Percentiles rank a stretch among this genome's conserved stretches.
Evolutionary conservation across 2,888 invertebrate species (phyloP).

Genomic region (Cancer borealis): DNA sequence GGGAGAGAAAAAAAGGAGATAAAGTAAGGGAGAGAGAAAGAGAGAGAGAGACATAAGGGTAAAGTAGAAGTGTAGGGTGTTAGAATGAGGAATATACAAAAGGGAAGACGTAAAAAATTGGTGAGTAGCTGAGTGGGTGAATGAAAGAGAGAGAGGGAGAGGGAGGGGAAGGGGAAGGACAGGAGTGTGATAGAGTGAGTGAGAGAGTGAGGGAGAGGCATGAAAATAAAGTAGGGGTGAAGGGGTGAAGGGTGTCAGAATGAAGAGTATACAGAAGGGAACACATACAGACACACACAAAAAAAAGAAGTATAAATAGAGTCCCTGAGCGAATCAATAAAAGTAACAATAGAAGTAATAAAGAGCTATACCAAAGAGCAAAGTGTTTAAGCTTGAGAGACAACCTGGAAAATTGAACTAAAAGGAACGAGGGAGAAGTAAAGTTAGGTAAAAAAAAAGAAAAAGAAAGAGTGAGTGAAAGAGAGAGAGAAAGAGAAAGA

Average conservation of each 20-base stretch:
- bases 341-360: slow-evolving; percentile 14
- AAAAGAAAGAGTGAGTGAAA: neutral
- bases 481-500: neutral
- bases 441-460: neutral
- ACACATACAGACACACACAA: neutral
- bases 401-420: slow-evolving; percentile 32
- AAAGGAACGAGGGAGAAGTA: neutral
- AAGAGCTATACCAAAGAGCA: neutral
- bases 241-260: neutral
- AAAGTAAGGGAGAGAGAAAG: neutral
- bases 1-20: neutral
- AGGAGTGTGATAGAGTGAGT: neutral
- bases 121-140: neutral
- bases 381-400: slow-evolving; percentile 4
- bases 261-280: neutral
- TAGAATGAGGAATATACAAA: slow-evolving; percentile 9
- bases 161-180: neutral
- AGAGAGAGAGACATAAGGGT: neutral
- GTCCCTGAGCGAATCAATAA: neutral
- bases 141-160: neutral
- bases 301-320: neutral
- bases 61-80: neutral
- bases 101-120: slow-evolving; percentile 15
- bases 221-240: neutral
- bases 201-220: neutral